Conservation (phyloP, 1,140 invertebrate species). For the Rhynchophorus ferrugineus region DNA sequence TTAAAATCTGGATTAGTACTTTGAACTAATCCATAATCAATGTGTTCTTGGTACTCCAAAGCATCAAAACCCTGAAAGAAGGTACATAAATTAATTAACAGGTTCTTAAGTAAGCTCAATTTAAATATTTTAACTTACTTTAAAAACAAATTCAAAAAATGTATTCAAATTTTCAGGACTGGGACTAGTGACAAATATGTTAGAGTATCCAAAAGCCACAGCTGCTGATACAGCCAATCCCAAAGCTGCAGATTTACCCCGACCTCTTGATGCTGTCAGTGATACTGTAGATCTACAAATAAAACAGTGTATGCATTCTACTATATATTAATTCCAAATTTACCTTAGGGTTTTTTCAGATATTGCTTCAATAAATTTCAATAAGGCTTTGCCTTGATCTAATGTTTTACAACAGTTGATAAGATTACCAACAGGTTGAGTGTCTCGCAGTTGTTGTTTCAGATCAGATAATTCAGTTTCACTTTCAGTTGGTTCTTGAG, state of each 20-base stretch:
- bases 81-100: background rate
- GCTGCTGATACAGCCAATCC: slow-evolving; percentile 86
- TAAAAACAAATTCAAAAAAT: slow-evolving; percentile 95
- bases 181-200: slow-evolving; percentile 97
- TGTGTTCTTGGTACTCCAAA: slow-evolving; percentile 91
- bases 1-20: slow-evolving; percentile 96
- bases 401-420: slow-evolving; percentile 87
- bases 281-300: slow-evolving; percentile 72
- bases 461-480: slow-evolving; percentile 58
- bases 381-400: slow-evolving; percentile 87
- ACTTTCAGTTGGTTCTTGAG: slow-evolving; percentile 39
- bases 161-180: slow-evolving; percentile 98
- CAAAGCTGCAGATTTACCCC: slow-evolving; percentile 97
- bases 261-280: slow-evolving; percentile 90
- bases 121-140: slow-evolving; percentile 41
- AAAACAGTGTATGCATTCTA: background rate
- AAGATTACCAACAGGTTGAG: slow-evolving; percentile 84
- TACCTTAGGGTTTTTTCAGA: slow-evolving; percentile 78
- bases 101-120: background rate
- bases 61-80: slow-evolving; percentile 77
- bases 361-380: slow-evolving; percentile 92
- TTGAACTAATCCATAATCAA: slow-evolving; percentile 93
- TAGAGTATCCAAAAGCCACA: slow-evolving; percentile 86
- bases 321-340: background rate
- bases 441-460: slow-evolving; percentile 69